Evolutionary conservation across 2,888 invertebrate genomes (phyloP).

Genomic region (Apantesis nais): DNA sequence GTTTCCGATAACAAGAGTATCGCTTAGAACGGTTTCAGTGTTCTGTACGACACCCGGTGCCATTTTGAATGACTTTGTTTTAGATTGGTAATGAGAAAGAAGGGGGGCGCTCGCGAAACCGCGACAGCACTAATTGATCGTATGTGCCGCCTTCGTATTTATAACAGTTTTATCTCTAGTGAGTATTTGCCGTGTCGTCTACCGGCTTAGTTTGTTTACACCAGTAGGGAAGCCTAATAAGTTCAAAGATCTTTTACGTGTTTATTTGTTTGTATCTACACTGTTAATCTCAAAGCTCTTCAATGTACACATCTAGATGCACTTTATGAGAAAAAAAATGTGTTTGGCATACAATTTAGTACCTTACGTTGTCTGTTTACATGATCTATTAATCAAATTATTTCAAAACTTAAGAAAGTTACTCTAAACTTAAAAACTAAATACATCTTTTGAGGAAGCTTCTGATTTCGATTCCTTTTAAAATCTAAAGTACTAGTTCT

Average conservation of each 20-base stretch:
- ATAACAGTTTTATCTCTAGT: slow-evolving; percentile 72
- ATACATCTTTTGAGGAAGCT: no score
- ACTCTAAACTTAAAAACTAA: no score
- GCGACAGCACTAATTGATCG: slow-evolving; percentile 65
- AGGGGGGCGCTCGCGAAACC: slow-evolving; percentile 60
- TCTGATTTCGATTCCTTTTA: no score
- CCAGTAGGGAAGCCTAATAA: background rate
- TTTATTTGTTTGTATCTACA: background rate
- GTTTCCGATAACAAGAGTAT: slow-evolving; percentile 50
- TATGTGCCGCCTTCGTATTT: slow-evolving; percentile 67
- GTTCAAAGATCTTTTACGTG: background rate
- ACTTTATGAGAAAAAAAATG: background rate
- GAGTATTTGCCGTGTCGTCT: slow-evolving; percentile 40
- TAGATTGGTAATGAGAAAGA: slow-evolving; percentile 24
- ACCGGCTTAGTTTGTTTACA: slow-evolving; percentile 31
- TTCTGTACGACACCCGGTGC: slow-evolving; percentile 73
- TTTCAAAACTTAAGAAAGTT: no score
- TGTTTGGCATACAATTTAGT: background rate
- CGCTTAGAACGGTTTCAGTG: slow-evolving; percentile 61
- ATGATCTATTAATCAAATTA: no score
- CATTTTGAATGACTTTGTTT: slow-evolving; percentile 55
- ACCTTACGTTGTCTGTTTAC: no score
- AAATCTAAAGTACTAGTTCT: no score
- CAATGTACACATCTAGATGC: background rate
- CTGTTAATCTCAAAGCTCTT: background rate